Percentiles rank a stretch among this genome's conserved stretches.
Conservation (phyloP, 2,797 vertebrate species). For the Melanogrammus aeglefinus region DNA sequence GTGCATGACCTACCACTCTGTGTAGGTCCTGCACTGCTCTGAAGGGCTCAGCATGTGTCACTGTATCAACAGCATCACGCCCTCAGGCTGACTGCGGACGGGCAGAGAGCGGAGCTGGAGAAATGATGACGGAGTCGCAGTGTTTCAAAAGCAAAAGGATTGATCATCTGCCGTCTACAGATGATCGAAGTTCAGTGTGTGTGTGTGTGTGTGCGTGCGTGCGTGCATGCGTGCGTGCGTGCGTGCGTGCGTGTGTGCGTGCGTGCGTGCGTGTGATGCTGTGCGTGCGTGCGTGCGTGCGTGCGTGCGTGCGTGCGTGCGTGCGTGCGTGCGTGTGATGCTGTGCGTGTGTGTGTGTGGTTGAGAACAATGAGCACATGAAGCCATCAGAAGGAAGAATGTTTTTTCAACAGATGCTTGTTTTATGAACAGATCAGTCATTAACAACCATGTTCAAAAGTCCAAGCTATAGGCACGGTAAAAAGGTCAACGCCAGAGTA, state of each 20-base stretch:
- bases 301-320: too few species aligned
- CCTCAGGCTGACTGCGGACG: not conserved
- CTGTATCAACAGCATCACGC: not conserved
- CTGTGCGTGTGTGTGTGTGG: too few species aligned
- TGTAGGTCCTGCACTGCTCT: not conserved
- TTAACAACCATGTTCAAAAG: not conserved
- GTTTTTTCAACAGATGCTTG: not conserved
- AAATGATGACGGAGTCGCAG: too few species aligned
- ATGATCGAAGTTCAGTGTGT: not conserved
- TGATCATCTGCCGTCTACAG: not conserved
- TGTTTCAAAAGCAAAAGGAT: not conserved
- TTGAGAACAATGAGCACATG: not conserved
- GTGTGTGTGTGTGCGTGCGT: too few species aligned
- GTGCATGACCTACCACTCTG: too few species aligned
- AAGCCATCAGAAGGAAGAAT: not conserved
- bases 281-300: too few species aligned
- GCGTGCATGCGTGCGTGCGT: too few species aligned
- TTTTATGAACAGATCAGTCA: not conserved
- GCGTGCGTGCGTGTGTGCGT: too few species aligned
- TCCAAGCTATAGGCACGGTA: not conserved
- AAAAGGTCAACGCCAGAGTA: not conserved
- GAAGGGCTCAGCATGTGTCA: not conserved
- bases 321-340: too few species aligned
- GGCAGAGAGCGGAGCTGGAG: not conserved
- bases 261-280: too few species aligned